Base-by-base conservation (phyloP, 2,888 invertebrate species). In the Drosophila paucipuncta region DNA sequence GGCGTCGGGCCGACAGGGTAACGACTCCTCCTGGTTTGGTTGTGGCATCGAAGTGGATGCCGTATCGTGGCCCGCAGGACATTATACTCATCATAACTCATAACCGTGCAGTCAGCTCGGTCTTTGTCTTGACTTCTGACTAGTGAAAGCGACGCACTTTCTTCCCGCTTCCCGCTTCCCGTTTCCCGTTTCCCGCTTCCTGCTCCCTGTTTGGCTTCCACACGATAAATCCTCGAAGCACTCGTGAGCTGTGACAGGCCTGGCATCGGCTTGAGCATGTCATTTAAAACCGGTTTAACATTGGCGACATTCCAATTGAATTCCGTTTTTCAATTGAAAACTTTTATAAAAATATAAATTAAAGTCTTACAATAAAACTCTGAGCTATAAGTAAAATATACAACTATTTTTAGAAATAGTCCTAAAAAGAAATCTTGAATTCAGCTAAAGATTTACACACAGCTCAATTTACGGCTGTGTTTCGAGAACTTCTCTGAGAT, bases 171-270 rank as follows among this genome's bases (percentile, higher is more conserved):
- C 28, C 37, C 41, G 25, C n/a, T 4, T 6, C 33, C 33, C 9
- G n/a, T 1, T 16, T 0, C 28, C 18, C 18, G n/a, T 1, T 16
- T 0, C 28, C 18, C 18, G 43, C 13, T 25, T 18, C n/a, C 41
- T 25, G 47, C 41, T 59, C 52, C 18, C 67, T 89, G 72, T 84
- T 86, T 89, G 73, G 60, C 63, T 70, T 86, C 89, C 87, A 71
- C 89, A 89, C 78, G 63, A 86, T 86, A 86, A 89, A 89, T 86
- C 85, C 69, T 71, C 5, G 60, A 41, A 31, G 43, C 71, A 62
- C 74, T 89, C 73, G 66, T 54, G 59, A 18, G 41, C 52, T 41
- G 57, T 66, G 85, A 82, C 82, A 87, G 70, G 58, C 85, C 54
- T 84, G 49, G 67, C 76, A 49, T 53, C 61, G 68, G 58, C 62